phyloP scores from a whole-genome alignment of 2,113 vertebrate genomes.

The Cryptotis parvus region DNA sequence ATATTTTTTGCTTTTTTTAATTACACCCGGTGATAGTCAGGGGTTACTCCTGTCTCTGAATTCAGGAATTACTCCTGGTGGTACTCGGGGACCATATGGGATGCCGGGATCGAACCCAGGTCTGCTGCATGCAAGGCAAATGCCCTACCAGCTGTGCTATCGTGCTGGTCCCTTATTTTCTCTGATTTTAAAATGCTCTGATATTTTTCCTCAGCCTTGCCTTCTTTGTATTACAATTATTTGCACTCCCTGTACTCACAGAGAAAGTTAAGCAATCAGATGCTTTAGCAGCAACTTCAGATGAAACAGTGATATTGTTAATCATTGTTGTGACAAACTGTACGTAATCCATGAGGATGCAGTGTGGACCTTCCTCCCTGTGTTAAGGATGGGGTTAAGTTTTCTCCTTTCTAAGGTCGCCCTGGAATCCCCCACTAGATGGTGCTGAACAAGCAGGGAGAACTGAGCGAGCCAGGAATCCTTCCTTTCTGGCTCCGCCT shows the following conservation, averaged over 20 bases:
- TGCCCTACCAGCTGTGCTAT: no score
- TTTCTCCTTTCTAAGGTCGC: neutral
- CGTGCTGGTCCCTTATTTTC: no score
- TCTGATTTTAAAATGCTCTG: neutral
- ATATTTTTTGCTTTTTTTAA: no score
- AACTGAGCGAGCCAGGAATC: neutral
- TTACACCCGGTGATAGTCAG: no score
- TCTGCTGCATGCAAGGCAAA: no score
- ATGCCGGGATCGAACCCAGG: no score
- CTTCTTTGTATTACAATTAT: conserved; percentile 24
- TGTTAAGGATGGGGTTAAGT: accelerated
- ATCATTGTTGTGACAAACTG: neutral
- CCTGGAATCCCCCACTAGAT: conserved; percentile 78
- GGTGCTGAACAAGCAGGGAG: conserved; percentile 78
- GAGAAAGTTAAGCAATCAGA: neutral
- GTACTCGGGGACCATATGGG: no score
- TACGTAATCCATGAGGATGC: neutral
- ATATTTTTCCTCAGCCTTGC: neutral
- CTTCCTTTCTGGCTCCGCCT: neutral
- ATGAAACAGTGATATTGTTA: neutral
- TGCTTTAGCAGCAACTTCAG: neutral
- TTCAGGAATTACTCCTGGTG: no score
- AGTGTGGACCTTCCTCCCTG: neutral
- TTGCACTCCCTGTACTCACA: neutral
- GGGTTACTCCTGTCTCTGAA: no score